Percentiles rank a stretch among this genome's conserved stretches.
Evolutionary conservation across 2,797 vertebrate species (phyloP).

Genomic region (Malurus splendens): DNA sequence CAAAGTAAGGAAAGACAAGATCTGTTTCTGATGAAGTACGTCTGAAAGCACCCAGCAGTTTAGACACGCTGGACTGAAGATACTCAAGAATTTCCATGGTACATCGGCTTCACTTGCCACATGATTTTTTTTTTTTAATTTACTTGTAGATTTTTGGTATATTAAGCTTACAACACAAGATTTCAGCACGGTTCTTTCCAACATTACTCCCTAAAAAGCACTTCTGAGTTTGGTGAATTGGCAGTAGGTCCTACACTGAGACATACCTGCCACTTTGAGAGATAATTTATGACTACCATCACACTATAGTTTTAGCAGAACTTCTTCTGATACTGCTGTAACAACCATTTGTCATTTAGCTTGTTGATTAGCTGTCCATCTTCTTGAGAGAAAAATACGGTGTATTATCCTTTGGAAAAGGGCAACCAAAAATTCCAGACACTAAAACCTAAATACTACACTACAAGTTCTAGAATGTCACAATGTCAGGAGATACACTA

Average conservation of each 20-base stretch:
- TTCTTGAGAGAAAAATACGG: neutral
- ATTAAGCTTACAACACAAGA: neutral
- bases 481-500: neutral
- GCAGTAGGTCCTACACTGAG: neutral
- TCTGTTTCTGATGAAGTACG: neutral
- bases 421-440: neutral
- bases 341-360: neutral
- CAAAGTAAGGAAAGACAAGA: neutral
- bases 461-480: neutral
- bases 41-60: neutral
- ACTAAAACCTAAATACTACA: neutral
- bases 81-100: neutral
- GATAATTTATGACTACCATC: neutral
- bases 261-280: neutral
- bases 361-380: neutral
- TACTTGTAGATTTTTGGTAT: neutral
- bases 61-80: neutral
- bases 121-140: neutral
- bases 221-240: neutral
- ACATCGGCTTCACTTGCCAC: neutral
- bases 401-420: neutral
- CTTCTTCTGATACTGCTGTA: neutral
- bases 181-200: neutral
- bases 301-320: neutral
- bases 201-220: neutral